Evolutionary conservation across 2,113 vertebrate species (phyloP).

Genomic region (Hemichromis elongatus): DNA sequence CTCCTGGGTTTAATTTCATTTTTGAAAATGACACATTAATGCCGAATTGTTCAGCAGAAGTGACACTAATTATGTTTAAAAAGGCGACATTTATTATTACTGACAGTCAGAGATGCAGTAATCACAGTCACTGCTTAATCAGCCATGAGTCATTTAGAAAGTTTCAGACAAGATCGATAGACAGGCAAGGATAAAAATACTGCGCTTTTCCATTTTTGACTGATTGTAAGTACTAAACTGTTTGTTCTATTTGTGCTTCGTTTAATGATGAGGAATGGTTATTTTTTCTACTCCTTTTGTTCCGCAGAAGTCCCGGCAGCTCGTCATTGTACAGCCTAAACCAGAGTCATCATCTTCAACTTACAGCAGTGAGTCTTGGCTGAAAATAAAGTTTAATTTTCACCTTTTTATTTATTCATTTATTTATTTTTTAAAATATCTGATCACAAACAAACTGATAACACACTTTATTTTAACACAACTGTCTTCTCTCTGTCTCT

Average conservation of each 20-base stretch:
- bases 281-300: background rate
- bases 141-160: background rate
- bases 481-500: background rate
- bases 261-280: background rate
- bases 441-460: background rate
- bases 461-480: background rate
- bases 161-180: background rate
- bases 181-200: background rate
- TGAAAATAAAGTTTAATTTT: background rate
- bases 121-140: background rate
- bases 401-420: background rate
- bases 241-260: background rate
- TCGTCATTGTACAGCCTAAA: conserved; percentile 65
- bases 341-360: conserved; percentile 18
- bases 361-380: conserved; percentile 59
- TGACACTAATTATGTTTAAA: background rate
- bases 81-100: background rate
- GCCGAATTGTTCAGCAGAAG: background rate
- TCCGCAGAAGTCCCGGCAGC: conserved; percentile 52
- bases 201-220: background rate
- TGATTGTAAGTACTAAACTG: background rate
- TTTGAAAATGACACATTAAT: background rate
- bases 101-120: background rate
- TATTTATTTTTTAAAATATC: background rate
- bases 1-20: background rate